Evolutionary conservation across 64 coral and sea anemone species (phyloP), one percentile per base, ranked within the genome.

Genomic region (Anthopleura sola): DNA sequence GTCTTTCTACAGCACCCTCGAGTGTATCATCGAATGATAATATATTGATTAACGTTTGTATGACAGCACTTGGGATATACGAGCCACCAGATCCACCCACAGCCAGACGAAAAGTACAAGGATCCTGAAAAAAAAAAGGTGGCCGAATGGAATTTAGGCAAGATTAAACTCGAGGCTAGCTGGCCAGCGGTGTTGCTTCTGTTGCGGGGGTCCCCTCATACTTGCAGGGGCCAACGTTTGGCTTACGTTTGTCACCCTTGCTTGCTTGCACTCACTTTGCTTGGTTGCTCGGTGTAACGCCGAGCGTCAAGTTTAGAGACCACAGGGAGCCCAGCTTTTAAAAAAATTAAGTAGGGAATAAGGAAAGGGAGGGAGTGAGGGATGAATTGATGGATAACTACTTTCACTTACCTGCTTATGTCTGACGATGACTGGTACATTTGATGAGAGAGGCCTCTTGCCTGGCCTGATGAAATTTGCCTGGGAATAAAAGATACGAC

Each of bases 391-490:
- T 29, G 64, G 0, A 78, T 38, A 36, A 37, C 12, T n/a, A 78
- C 14, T 17, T 20, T 20, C 76, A 50, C 53, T 17, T 88, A 91
- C 93, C 89, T 95, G 85, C 83, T 93, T 88, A 62, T 93, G 92
- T 6, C 90, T 75, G 11, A 93, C 95, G 20, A 93, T 78, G 6
- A 91, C 87, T 68, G 95, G 95, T 36, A 76, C 37, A 60, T 78
- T 83, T 24, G 91, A 94, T 0, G 95, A 98, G 34, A 91, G 68
- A 24, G 95, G 89, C 17, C 88, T 86, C 64, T 91, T 93, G 9
- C 92, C 95, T 47, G 91, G 95, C 60, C 77, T 51, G 33, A 98
- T 85, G 60, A 82, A 86, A 88, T 98, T 98, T 83, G 91, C 91
- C 92, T 98, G 46, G 44, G 69, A 51, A 86, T 55, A 88, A 86